Conservation (phyloP, 2,113 vertebrate genomes). For the Oreotrochilus melanogaster region DNA sequence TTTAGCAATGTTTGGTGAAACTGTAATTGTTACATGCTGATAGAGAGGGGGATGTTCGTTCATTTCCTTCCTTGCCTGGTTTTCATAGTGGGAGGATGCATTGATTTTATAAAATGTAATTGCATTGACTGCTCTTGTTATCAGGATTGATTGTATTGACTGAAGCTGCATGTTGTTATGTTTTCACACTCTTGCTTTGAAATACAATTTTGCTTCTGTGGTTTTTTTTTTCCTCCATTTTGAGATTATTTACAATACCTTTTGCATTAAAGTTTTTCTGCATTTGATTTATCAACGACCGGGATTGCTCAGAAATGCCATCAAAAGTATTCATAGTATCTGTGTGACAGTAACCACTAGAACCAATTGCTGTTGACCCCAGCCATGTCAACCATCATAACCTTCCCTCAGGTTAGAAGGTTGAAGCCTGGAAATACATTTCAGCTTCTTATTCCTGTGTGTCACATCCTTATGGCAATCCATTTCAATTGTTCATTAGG, state of each 20-base stretch:
- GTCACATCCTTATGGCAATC: constrained; percentile 43
- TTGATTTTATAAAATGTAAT: constrained; percentile 72
- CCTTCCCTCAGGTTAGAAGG: constrained; percentile 52
- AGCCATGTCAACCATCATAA: constrained; percentile 43
- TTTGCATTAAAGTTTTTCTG: constrained; percentile 8
- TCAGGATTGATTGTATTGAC: constrained; percentile 67
- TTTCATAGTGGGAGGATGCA: constrained; percentile 38
- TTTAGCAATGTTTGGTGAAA: background rate
- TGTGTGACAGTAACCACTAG: constrained; percentile 11
- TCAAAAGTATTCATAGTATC: background rate
- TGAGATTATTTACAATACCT: background rate
- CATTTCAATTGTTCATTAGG: constrained; percentile 60
- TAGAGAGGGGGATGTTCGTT: background rate
- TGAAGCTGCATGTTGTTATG: constrained; percentile 50
- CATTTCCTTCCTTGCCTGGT: constrained; percentile 30
- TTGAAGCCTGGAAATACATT: constrained; percentile 50
- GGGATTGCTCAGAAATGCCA: constrained; percentile 1
- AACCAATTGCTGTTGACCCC: constrained; percentile 32
- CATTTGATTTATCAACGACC: constrained; percentile 9
- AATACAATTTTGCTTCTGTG: background rate
- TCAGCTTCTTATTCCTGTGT: constrained; percentile 53
- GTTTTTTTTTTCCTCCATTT: background rate
- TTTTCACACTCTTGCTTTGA: constrained; percentile 55
- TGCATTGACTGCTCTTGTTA: constrained; percentile 68
- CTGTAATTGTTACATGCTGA: constrained; percentile 2